phyloP scores from a whole-genome alignment of 2,888 invertebrate genomes.

The Cryptocephalus moraei region DNA sequence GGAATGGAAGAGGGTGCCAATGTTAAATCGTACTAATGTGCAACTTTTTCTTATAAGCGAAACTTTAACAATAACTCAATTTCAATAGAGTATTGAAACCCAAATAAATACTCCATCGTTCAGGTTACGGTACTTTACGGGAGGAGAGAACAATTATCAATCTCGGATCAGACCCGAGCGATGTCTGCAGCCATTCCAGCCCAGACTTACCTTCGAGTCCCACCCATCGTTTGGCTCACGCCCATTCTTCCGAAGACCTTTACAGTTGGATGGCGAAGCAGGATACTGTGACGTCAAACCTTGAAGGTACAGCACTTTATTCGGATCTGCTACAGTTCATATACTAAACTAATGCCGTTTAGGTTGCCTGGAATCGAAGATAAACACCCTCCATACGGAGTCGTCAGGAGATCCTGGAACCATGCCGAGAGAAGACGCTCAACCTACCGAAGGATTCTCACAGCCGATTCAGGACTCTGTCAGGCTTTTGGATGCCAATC shows the following conservation, averaged over 20 bases:
- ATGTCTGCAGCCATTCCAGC: conserved; percentile 39
- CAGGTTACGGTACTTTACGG: conserved; percentile 65
- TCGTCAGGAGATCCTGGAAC: conserved; percentile 42
- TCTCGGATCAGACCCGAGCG: conserved; percentile 57
- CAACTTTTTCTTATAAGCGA: no score
- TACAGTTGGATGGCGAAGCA: conserved; percentile 97
- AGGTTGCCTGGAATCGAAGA: conserved; percentile 34
- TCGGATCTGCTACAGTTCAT: no score
- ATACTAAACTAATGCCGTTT: conserved; percentile 2
- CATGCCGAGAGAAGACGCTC: conserved; percentile 38
- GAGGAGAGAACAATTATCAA: conserved; percentile 49
- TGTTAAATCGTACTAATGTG: no score
- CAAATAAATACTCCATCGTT: not conserved
- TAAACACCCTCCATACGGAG: conserved; percentile 34
- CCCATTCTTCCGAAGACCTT: conserved; percentile 57
- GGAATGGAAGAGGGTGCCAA: no score
- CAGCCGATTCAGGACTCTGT: conserved; percentile 70
- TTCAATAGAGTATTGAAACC: no score
- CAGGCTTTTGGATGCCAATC: conserved; percentile 81
- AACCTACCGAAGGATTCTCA: conserved; percentile 24
- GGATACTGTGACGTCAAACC: conserved; percentile 24
- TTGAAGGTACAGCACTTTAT: conserved; percentile 17
- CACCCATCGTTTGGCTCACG: conserved; percentile 28
- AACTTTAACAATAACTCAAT: no score
- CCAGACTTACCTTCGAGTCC: conserved; percentile 36